Conservation (phyloP, 2,113 vertebrate genomes). For the Nerophis ophidion region DNA sequence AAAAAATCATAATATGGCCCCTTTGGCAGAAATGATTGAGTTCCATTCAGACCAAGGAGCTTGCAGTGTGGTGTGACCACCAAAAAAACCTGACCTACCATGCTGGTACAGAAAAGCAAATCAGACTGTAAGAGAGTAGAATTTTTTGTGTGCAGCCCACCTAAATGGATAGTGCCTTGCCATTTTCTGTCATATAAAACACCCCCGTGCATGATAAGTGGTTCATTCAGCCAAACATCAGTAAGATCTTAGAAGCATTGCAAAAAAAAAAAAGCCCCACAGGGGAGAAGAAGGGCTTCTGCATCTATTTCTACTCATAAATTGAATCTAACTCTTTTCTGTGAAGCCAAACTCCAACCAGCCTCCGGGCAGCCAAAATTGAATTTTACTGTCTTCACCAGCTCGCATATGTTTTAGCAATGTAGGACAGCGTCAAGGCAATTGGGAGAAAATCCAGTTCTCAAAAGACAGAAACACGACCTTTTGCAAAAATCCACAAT, state of each 20-base stretch:
- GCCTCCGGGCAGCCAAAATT: constrained; percentile 24
- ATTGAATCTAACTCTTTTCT: constrained; percentile 25
- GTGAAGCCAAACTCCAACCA: constrained; percentile 15
- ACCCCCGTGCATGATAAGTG: not conserved
- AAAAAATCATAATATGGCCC: too few species aligned
- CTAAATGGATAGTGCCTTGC: not conserved
- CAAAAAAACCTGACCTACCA: too few species aligned
- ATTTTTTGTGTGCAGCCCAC: not conserved
- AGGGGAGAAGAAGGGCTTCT: constrained; percentile 7
- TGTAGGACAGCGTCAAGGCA: constrained; percentile 9
- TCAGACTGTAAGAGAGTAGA: not conserved
- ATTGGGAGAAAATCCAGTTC: not conserved
- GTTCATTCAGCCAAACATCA: constrained; percentile 21
- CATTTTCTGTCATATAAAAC: not conserved
- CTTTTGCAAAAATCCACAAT: too few species aligned
- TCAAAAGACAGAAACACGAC: not conserved
- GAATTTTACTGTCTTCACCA: constrained; percentile 30
- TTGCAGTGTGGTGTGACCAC: too few species aligned
- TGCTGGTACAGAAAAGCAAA: too few species aligned
- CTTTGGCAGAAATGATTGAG: too few species aligned
- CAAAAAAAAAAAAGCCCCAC: constrained; percentile 11
- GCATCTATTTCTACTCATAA: constrained; percentile 25
- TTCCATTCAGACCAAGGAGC: too few species aligned
- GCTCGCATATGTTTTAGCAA: constrained; percentile 23
- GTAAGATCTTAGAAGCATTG: constrained; percentile 9